Base-by-base conservation (phyloP, 2,888 invertebrate species). In the Chaetogeoica ovagalla region DNA sequence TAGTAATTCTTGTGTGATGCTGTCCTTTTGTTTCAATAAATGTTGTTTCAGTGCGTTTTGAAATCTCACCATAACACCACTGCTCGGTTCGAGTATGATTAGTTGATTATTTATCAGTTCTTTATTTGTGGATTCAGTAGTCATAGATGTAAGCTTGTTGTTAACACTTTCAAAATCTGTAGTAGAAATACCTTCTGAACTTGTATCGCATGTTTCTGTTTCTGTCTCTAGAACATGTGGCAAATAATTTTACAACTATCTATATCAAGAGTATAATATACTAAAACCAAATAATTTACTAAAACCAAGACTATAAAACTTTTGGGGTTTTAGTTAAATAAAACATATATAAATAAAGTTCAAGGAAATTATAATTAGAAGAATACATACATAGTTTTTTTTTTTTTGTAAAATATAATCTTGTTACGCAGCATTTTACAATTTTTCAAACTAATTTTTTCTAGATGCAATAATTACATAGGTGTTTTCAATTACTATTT, bases 51-150 rank as follows among this genome's bases (percentile, higher is more conserved):
- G 87, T 0, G 92, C 90, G 82, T 89, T 87, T 87, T 94, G 94
- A 86, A 94, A 94, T 84, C 89, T 89, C 84, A 89, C 88, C 89
- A 94, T 90, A 70, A 93, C 87, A 0, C 92, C 92, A 86, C 94
- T 93, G 76, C 92, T 89, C 0, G 93, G 89, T 82, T 92, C 90
- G 82, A 94, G 86, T 55, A 92, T 89, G 1, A 79, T 63, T 15
- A 79, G 15, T 71, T 79, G 71, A 15, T 62, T 57, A 59, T 62
- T 77, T 37, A 37, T 69, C 19, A 69, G 37, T 62, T 77, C 76
- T 68, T 69, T 77, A 48, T 69, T 39, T 13, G 37, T 69, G 7
- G 69, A 76, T 48, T 23, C 13, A 15, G 68, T 2, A 17, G 11
- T 17, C 23, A n/a, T 37, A 11, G 52, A 30, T n/a, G 43, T 55